Conservation (phyloP, 2,888 invertebrate genomes). For the Chesias legatella region DNA sequence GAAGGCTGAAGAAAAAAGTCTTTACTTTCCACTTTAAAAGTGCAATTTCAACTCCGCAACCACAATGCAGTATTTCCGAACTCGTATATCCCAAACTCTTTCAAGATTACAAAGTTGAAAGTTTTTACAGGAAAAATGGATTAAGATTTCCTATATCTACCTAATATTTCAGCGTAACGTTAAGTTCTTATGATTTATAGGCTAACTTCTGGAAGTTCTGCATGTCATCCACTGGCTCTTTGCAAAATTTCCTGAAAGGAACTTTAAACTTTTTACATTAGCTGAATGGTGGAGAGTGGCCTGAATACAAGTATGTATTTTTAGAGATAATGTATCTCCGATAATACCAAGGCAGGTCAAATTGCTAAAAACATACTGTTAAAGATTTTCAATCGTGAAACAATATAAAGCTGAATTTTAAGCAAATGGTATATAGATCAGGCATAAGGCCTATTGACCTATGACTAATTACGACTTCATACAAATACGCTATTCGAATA, state of each 20-base stretch:
- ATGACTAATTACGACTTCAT: too few relatives aligned
- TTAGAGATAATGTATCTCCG: constrained; percentile 1
- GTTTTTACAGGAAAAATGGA: constrained; percentile 72
- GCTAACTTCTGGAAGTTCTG: constrained; percentile 68
- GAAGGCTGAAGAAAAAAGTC: constrained; percentile 6
- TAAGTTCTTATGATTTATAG: constrained; percentile 73
- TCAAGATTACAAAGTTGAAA: constrained; percentile 61
- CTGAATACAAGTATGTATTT: constrained; percentile 31
- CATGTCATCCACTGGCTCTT: constrained; percentile 72
- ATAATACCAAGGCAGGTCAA: too few relatives aligned
- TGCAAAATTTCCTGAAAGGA: constrained; percentile 60
- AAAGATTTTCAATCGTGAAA: too few relatives aligned
- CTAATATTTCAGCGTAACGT: constrained; percentile 68
- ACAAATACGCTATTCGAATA: too few relatives aligned
- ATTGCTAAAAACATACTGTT: too few relatives aligned
- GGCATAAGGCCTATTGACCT: too few relatives aligned
- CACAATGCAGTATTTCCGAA: constrained; percentile 16
- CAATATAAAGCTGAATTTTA: too few relatives aligned
- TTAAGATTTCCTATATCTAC: constrained; percentile 71
- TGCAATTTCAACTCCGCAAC: constrained; percentile 15
- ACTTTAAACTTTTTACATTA: constrained; percentile 72
- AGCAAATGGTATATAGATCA: too few relatives aligned
- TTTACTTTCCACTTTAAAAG: constrained; percentile 17
- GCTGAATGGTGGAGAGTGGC: constrained; percentile 48
- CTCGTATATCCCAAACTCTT: constrained; percentile 58